Evolutionary conservation across 2,888 invertebrate species (phyloP), one percentile per base, ranked within the genome.

Genomic region (Melieria picta): DNA sequence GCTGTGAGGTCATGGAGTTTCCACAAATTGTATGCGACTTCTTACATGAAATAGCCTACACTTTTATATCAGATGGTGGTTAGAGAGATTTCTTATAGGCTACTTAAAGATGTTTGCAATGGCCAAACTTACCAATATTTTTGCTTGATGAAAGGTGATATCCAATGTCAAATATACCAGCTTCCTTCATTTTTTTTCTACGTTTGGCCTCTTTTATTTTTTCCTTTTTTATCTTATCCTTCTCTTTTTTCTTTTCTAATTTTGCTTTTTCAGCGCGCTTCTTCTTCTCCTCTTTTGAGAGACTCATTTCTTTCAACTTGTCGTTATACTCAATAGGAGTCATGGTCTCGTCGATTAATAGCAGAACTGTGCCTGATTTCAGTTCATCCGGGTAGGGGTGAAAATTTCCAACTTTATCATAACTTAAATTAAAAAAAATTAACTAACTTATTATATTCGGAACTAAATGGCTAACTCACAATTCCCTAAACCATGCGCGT

Each of bases 401-500:
- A 65, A 89, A 89, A 57, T 81, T 78, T 5, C 71, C 74, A 4
- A 80, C 77, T 68, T 79, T 79, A 0, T 77, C 74, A 73, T 87
- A 87, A 65, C 87, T 86, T 13, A 47, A 77, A 68, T 10, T 7
- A 42, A 48, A 48, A 47, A 47, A 61, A n/a, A 1, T 7, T 45
- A 55, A 16, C 10, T 16, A 46, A 6, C 3, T 63, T 55, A 7
- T 55, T 55, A 16, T 11, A 45, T 48, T 6, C 5, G 6, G n/a
- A 16, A 45, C 50, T 13, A 13, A 47, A n/a, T 50, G 50, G 4
- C 16, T 11, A 52, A 16, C 79, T 79, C 90, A 91, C 91, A 91
- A 93, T 76, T 90, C 86, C 48, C 88, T 80, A 81, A 93, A 93
- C 93, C 93, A 94, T 73, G 89, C 90, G 47, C 93, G 88, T 74